Percentiles rank a stretch among this genome's conserved stretches.
phyloP scores from a whole-genome alignment of 2,113 vertebrate genomes.

The Lamprotornis superbus region DNA sequence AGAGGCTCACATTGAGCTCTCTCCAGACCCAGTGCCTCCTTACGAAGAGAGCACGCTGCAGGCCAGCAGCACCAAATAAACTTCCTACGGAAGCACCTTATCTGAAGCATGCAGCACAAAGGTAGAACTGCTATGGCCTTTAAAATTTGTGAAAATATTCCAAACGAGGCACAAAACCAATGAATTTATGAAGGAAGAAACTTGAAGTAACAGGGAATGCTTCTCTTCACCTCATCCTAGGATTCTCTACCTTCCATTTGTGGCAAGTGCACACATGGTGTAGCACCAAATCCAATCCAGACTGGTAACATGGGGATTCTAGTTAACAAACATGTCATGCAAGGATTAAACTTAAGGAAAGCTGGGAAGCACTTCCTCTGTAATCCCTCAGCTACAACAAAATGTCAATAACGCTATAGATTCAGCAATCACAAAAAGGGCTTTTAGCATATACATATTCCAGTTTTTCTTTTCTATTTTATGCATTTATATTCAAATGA shows the following conservation, averaged over 20 bases:
- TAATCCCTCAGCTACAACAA: not conserved
- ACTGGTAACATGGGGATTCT: not conserved
- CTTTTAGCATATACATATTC: not conserved
- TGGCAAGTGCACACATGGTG: fast-evolving
- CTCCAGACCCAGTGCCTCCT: constrained; percentile 38
- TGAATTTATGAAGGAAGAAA: not conserved
- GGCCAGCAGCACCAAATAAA: not conserved
- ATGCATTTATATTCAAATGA: not conserved
- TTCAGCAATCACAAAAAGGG: constrained; percentile 13
- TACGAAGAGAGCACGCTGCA: constrained; percentile 32
- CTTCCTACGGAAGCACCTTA: not conserved
- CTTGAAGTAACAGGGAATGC: not conserved
- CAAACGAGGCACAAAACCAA: not conserved
- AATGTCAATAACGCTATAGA: not conserved
- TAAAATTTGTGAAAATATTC: not conserved
- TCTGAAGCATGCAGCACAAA: not conserved
- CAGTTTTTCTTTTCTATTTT: not conserved
- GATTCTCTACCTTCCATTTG: not conserved
- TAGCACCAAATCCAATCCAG: not conserved
- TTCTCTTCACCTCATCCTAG: not conserved
- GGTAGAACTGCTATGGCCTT: not conserved
- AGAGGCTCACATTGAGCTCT: constrained; percentile 67
- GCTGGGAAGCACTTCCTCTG: not conserved
- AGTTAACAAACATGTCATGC: not conserved
- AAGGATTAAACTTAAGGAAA: not conserved